These are phyloP conservation scores for Pseudomyrmex concolor DNA, from an alignment of 1,140 invertebrate genomes.

Conservation along the genomic window DNA sequence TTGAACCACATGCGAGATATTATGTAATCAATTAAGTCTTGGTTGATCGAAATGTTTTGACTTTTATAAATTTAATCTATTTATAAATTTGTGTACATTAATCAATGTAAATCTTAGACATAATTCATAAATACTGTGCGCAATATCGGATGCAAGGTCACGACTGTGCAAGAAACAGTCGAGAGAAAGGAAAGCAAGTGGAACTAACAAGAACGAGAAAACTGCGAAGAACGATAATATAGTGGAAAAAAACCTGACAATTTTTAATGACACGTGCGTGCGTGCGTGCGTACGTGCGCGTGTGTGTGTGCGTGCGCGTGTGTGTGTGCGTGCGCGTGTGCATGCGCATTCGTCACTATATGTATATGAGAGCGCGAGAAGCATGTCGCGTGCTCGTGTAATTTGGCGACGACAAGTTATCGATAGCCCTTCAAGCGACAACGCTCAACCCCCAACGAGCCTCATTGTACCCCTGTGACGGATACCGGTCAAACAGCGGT, in stretches of 20 bases:
- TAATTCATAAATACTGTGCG: not conserved
- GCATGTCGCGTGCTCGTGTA: constrained; percentile 71
- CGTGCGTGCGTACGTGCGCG: too few species aligned
- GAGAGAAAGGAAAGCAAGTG: constrained; percentile 17
- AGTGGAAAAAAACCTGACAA: not conserved
- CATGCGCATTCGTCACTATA: not conserved
- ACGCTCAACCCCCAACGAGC: constrained; percentile 79
- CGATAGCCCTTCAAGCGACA: constrained; percentile 82
- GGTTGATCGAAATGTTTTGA: too few species aligned
- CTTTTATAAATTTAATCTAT: too few species aligned
- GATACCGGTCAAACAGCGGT: constrained; percentile 81
- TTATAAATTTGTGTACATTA: not conserved
- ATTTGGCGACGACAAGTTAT: constrained; percentile 83
- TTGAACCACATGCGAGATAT: too few species aligned
- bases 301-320: not conserved
- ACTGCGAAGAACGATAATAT: constrained; percentile 3
- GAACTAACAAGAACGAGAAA: not conserved
- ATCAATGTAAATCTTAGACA: not conserved
- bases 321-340: not conserved
- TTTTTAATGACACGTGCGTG: not conserved
- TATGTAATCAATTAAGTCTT: too few species aligned
- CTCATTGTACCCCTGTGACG: constrained; percentile 81
- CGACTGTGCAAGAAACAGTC: not conserved
- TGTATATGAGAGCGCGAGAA: constrained; percentile 39
- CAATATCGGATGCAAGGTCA: constrained; percentile 35